Conservation (phyloP, 2,888 invertebrate genomes). For the Cephus rjabovi region DNA sequence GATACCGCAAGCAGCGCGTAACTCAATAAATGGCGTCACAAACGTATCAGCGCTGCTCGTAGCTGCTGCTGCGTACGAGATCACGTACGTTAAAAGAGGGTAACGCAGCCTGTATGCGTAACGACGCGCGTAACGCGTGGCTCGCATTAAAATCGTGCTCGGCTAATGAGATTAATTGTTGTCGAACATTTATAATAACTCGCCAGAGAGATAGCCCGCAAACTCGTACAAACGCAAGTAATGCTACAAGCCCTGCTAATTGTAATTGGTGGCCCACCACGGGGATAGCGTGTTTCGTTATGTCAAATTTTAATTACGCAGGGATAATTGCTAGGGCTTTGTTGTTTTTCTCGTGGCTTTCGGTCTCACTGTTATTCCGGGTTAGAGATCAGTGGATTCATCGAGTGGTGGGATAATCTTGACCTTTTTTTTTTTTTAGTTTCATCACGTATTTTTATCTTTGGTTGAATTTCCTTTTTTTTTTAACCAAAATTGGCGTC, state of each 20-base stretch:
- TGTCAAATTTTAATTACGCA: not conserved
- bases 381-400: too few relatives aligned
- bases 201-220: not conserved
- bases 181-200: slow-evolving; percentile 34
- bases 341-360: not conserved
- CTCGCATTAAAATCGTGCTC: slow-evolving; percentile 30
- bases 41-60: not conserved
- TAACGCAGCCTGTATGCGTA: not conserved
- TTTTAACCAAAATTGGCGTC: not conserved
- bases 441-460: too few relatives aligned
- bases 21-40: not conserved
- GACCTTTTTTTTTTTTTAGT: not conserved
- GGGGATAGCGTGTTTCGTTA: not conserved
- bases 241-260: not conserved
- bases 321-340: not conserved
- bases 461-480: too few relatives aligned
- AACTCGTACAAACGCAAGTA: not conserved
- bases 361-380: too few relatives aligned
- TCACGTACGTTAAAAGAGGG: not conserved
- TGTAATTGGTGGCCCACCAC: not conserved
- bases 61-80: not conserved
- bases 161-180: slow-evolving; percentile 39
- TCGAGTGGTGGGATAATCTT: not conserved
- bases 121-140: not conserved
- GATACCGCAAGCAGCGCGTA: not conserved